Percentiles rank a stretch among this genome's conserved stretches.
phyloP scores from a whole-genome alignment of 2,797 vertebrate genomes.

The Synanceia verrucosa region DNA sequence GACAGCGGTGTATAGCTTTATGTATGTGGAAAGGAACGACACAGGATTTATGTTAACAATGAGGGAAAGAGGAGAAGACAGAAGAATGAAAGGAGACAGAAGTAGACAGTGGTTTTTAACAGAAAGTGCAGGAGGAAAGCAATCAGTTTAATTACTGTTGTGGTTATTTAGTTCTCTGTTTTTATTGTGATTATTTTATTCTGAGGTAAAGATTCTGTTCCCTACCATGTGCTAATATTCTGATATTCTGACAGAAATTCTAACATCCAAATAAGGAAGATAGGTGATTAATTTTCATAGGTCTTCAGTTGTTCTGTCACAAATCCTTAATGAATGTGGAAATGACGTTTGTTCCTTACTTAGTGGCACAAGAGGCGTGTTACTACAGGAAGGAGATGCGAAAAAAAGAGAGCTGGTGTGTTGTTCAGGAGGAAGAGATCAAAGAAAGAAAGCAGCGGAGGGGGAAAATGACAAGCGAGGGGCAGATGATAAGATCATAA shows the following conservation, averaged over 20 bases:
- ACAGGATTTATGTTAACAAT: slow-evolving; percentile 2
- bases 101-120: background rate
- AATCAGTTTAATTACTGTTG: background rate
- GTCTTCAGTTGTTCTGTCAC: background rate
- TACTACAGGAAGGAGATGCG: background rate
- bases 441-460: slow-evolving; percentile 23
- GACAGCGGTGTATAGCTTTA: slow-evolving; percentile 19
- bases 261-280: background rate
- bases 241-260: background rate
- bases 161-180: background rate
- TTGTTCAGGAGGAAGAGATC: slow-evolving; percentile 22
- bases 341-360: background rate
- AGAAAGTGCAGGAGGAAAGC: background rate
- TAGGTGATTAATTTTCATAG: background rate
- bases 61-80: slow-evolving; percentile 17
- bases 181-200: background rate
- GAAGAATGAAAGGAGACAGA: slow-evolving; percentile 6
- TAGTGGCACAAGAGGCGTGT: background rate
- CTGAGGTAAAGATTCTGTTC: background rate
- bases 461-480: slow-evolving; percentile 39
- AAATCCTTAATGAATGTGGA: slow-evolving; percentile 2
- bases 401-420: background rate
- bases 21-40: background rate
- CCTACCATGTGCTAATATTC: background rate
- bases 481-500: slow-evolving; percentile 55